Evolutionary conservation across 2,113 vertebrate species (phyloP).

Genomic region (Raphicerus campestris): DNA sequence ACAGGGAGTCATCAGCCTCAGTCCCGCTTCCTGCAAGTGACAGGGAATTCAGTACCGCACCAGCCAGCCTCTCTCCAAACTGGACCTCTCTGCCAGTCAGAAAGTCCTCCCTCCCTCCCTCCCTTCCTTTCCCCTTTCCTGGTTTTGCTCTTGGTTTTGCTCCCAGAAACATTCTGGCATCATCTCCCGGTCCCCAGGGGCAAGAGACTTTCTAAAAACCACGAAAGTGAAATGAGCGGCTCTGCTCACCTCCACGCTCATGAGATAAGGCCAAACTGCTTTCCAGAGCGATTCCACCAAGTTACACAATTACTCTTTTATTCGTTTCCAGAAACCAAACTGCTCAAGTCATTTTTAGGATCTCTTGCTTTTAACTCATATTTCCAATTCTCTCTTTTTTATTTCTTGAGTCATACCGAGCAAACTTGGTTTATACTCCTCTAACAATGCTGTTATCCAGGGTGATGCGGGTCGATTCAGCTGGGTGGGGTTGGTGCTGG

Average conservation of each 20-base stretch:
- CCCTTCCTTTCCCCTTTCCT: background rate
- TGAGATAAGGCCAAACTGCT: background rate
- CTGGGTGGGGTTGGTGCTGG: rapidly evolving
- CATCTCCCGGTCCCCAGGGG: rapidly evolving
- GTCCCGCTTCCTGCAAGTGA: background rate
- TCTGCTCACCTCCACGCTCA: background rate
- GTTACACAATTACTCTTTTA: background rate
- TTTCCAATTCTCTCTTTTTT: background rate
- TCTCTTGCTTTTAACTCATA: background rate
- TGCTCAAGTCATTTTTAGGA: background rate
- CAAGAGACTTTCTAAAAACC: background rate
- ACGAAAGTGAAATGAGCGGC: rapidly evolving
- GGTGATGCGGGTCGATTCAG: rapidly evolving
- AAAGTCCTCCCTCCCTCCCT: too few relatives aligned
- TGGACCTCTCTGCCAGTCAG: background rate
- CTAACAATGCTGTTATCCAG: rapidly evolving
- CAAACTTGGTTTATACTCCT: background rate
- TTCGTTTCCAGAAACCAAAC: background rate
- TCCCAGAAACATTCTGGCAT: background rate
- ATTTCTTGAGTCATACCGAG: background rate
- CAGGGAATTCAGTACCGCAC: background rate
- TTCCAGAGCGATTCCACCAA: background rate
- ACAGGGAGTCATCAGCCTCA: rapidly evolving
- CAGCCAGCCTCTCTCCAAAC: background rate
- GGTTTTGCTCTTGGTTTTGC: background rate